Evolutionary conservation across 2,113 vertebrate species (phyloP).

Genomic region (Platycercus adscitus): DNA sequence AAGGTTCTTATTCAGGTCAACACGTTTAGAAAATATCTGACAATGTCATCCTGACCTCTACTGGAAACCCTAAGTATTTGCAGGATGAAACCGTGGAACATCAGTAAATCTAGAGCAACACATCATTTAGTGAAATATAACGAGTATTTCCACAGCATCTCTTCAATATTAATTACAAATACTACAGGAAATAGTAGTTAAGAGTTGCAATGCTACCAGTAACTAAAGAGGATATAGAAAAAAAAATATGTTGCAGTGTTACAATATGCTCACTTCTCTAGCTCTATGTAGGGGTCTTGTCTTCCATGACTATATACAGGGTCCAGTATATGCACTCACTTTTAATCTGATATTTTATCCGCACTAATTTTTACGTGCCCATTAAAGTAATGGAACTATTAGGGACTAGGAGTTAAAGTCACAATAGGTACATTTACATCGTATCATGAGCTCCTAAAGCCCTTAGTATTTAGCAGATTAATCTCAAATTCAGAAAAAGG

Average conservation of each 20-base stretch:
- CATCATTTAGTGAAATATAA: not conserved
- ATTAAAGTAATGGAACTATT: not conserved
- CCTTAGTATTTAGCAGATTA: not conserved
- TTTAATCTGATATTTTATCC: not conserved
- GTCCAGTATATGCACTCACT: not conserved
- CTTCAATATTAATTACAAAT: not conserved
- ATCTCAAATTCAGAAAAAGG: not conserved
- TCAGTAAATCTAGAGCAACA: not conserved
- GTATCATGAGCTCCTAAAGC: not conserved
- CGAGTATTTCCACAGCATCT: not conserved
- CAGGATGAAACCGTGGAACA: not conserved
- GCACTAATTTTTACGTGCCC: not conserved
- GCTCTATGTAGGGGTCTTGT: not conserved
- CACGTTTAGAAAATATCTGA: not conserved
- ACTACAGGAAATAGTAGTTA: not conserved
- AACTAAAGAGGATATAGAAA: not conserved
- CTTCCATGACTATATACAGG: fast-evolving
- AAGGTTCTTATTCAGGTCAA: not conserved
- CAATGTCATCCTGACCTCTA: conserved; percentile 68
- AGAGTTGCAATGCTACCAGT: not conserved
- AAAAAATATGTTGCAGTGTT: not conserved
- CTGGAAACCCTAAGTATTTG: conserved; percentile 32
- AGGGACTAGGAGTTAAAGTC: not conserved
- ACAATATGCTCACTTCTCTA: not conserved
- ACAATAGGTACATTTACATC: not conserved